Evolutionary conservation across 2,797 vertebrate species (phyloP), one percentile per base, ranked within the genome.

Genomic region (Macroramphosus scolopax): DNA sequence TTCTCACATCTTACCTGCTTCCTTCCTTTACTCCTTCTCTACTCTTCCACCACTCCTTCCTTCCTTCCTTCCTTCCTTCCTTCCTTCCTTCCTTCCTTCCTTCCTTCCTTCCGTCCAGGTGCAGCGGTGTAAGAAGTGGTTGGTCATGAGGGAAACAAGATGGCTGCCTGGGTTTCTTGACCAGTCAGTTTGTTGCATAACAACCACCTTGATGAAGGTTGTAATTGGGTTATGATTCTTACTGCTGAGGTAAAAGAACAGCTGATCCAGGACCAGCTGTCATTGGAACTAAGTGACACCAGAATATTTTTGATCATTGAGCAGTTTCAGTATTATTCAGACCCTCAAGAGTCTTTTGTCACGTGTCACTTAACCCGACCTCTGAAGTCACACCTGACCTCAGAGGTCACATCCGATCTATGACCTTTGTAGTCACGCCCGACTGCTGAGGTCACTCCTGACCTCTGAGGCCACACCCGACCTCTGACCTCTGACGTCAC

Each of bases 101-200:
- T 17, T 3, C 7, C 20, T 3, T 6, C 15, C 26, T 38, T 28
- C 16, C 5, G 32, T 63, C 2, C 72, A 89, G 86, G 81, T 74
- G 81, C 84, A 5, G 44, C 66, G 0, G 67, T 87, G 51, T 90
- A 80, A 75, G 14, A 12, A 16, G 11, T 1, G 5, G 20, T 2
- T 12, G 0, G 2, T 58, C 30, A 6, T 17, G 32, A 28, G 44
- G 42, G 28, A 57, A 14, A 28, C 63, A 24, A n/a, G 59, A 35
- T 7, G 31, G 51, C 55, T 64, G 36, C 0, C 26, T 29, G 8
- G 25, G 55, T 56, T 44, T 34, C 60, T 33, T 40, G 34, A 45
- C 38, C 42, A 50, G 33, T 63, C 48, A 3, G 2, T 51, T 43
- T 54, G 51, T 52, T 64, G 69, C 67, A 53, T 8, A 41, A 41